Evolutionary conservation across 2,113 vertebrate genomes (phyloP).

Genomic region (Cyrtonyx montezumae): DNA sequence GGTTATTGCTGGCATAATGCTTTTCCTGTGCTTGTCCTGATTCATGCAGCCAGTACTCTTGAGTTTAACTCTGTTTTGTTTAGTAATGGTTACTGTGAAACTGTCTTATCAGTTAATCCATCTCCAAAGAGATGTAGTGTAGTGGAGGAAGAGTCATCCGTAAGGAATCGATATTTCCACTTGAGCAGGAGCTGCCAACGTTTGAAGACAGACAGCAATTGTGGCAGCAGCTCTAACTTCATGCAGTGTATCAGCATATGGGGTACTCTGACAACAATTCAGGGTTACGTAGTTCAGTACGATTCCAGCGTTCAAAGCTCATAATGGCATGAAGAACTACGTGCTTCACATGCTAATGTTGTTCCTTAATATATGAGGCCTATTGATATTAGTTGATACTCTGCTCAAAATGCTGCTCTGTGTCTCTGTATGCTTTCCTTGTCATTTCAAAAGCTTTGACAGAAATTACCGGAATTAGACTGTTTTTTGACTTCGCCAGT

Average conservation of each 20-base stretch:
- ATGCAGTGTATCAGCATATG: neutral
- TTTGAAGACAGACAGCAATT: neutral
- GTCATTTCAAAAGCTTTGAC: neutral
- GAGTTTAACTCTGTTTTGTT: conserved; percentile 23
- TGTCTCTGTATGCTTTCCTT: neutral
- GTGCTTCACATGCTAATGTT: neutral
- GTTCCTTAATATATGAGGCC: neutral
- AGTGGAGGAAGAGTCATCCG: neutral
- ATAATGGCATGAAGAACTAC: neutral
- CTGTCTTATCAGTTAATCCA: neutral
- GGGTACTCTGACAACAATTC: neutral
- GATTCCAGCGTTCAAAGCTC: neutral
- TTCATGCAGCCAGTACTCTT: neutral
- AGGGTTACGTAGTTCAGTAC: rapidly evolving
- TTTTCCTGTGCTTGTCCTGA: neutral
- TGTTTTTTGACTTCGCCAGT: neutral
- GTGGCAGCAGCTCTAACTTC: neutral
- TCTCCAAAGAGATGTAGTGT: neutral
- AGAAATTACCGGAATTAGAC: neutral
- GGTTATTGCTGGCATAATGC: conserved; percentile 4
- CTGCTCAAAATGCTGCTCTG: neutral
- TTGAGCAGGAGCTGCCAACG: neutral
- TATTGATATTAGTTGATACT: neutral
- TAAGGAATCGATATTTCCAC: conserved; percentile 26
- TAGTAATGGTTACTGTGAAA: conserved; percentile 17